phyloP scores from a whole-genome alignment of 2,888 invertebrate genomes.

The Meta bourneti region DNA sequence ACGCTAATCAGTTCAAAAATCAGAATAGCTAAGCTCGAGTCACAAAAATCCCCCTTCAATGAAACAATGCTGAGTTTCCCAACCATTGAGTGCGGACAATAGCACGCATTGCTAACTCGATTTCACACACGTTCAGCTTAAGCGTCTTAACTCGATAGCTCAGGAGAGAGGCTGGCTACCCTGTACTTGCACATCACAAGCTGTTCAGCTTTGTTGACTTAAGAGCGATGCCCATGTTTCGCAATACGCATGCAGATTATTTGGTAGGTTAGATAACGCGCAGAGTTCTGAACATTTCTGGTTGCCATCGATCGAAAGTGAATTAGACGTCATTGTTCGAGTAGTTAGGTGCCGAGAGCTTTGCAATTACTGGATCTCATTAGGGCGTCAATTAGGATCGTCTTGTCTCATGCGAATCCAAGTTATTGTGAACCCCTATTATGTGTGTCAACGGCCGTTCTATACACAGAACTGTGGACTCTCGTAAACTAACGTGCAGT shows the following conservation, averaged over 20 bases:
- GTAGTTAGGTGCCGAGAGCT: constrained; percentile 37
- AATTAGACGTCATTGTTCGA: constrained; percentile 50
- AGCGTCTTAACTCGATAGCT: neutral
- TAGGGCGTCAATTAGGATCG: constrained; percentile 52
- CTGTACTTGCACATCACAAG: neutral
- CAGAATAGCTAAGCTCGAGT: no score
- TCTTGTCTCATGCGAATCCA: constrained; percentile 20
- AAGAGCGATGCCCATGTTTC: neutral
- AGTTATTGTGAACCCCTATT: constrained; percentile 39
- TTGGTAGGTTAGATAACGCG: no score
- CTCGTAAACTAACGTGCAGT: neutral
- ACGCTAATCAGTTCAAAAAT: no score
- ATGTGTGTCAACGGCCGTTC: neutral
- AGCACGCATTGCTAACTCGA: no score
- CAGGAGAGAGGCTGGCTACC: neutral
- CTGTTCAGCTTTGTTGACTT: neutral
- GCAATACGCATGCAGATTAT: neutral
- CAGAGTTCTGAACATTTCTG: neutral
- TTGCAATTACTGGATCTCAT: constrained; percentile 51
- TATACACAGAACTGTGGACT: neutral
- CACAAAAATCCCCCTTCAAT: no score
- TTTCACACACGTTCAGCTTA: neutral
- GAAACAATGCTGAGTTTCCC: no score
- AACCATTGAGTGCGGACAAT: no score
- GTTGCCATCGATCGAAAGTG: constrained; percentile 34